Evolutionary conservation across 2,113 vertebrate genomes (phyloP).

Genomic region (Hymenochirus boettgeri): DNA sequence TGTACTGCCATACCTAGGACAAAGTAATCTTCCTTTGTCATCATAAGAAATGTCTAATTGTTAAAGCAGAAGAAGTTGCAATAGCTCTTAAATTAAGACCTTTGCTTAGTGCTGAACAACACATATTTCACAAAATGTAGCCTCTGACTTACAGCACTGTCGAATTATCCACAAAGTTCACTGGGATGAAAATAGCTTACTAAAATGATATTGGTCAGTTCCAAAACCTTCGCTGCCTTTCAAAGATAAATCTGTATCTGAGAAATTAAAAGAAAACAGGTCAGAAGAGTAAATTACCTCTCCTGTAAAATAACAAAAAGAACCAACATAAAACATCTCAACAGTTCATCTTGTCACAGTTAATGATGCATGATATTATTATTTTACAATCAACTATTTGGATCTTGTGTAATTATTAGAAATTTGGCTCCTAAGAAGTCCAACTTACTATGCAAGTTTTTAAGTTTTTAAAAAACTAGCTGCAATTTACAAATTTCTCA

Average conservation of each 20-base stretch:
- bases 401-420: conserved; percentile 32
- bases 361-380: conserved; percentile 27
- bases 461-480: too few relatives aligned
- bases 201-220: conserved; percentile 10
- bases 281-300: conserved; percentile 16
- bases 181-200: conserved; percentile 1
- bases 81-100: conserved; percentile 3
- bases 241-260: neutral
- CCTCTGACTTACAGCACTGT: neutral
- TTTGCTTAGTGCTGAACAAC: conserved; percentile 1
- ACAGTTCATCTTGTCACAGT: conserved; percentile 2
- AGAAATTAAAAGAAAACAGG: neutral
- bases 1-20: neutral
- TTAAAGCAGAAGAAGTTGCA: neutral
- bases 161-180: conserved; percentile 6
- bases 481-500: too few relatives aligned
- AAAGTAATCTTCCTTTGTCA: neutral
- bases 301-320: conserved; percentile 1
- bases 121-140: conserved; percentile 5
- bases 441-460: neutral
- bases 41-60: neutral
- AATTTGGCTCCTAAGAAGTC: conserved; percentile 23
- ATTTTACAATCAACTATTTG: conserved; percentile 5
- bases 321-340: conserved; percentile 1
- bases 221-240: neutral